phyloP scores from a whole-genome alignment of 2,797 vertebrate species.

The Rachycentron canadum region DNA sequence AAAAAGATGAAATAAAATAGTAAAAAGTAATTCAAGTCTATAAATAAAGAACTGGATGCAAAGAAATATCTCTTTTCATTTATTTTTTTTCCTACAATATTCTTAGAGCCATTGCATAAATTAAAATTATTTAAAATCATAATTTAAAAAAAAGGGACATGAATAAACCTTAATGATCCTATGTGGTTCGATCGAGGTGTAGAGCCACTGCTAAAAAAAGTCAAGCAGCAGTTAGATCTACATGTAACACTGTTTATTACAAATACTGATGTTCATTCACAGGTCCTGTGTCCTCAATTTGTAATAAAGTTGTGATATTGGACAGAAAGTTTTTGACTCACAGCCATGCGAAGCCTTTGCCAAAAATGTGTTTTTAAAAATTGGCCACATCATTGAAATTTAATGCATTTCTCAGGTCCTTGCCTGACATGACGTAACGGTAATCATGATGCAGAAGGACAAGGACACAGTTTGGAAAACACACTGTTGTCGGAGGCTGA shows the following conservation, averaged over 20 bases:
- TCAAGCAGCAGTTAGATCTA: slow-evolving; percentile 1
- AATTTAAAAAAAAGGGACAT: no score
- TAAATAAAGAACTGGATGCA: no score
- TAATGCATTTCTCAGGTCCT: neutral
- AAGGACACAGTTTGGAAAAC: slow-evolving; percentile 23
- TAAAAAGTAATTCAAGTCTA: no score
- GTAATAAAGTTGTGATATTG: slow-evolving; percentile 22
- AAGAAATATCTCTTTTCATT: no score
- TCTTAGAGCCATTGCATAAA: no score
- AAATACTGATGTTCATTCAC: slow-evolving; percentile 57
- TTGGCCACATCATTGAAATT: neutral
- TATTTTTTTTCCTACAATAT: no score
- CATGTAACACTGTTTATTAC: slow-evolving; percentile 65
- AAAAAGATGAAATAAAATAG: no score
- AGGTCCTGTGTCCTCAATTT: slow-evolving; percentile 23
- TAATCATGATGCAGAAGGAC: neutral
- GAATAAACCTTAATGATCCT: no score
- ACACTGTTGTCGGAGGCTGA: neutral
- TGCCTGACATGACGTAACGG: neutral
- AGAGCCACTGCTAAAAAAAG: neutral
- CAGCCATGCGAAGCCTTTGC: neutral
- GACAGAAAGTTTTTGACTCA: neutral
- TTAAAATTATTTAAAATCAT: no score
- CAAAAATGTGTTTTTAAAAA: neutral
- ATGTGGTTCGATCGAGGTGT: no score